Evolutionary conservation across 2,113 vertebrate genomes (phyloP), one percentile per base, ranked within the genome.

Genomic region (Lepisosteus oculatus): DNA sequence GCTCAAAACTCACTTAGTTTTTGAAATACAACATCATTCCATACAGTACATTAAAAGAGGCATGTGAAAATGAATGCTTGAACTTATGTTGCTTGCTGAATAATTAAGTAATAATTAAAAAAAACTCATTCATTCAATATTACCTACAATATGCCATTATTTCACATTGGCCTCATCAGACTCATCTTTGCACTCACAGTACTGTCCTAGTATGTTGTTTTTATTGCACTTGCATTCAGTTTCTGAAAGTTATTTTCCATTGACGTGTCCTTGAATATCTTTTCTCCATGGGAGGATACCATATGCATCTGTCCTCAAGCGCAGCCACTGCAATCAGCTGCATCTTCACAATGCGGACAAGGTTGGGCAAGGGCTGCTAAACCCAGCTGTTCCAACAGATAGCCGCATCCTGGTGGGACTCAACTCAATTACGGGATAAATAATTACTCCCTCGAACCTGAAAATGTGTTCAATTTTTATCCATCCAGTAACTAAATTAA

Each of bases 261-360:
- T 59, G 57, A 59, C 14, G 57, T 59, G 57, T 59, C 57, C 57
- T 59, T 59, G 57, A 59, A 59, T 59, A 59, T 13, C 57, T 59
- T 59, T 59, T 6, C 57, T 59, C 57, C 57, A n/a, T 15, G 57
- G 47, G 47, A 51, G n/a, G 57, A 59, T 59, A 13, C 57, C 57
- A 59, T 59, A 59, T 59, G 57, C 57, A 59, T 59, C 57, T 59
- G 57, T 59, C 57, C 57, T 59, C 57, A 59, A 59, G 57, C 57
- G n/a, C 2, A 59, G 57, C 57, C 57, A 15, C 12, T 15, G n/a
- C 57, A 59, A 59, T n/a, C 57, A 11, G 5, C 57, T 59, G 57
- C 12, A 59, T 13, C 57, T 59, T 59, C 9, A 6, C n/a, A 13
- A 15, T 4, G 12, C n/a, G 57, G 57, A 59, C 57, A 59, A 59